phyloP scores from a whole-genome alignment of 2,113 vertebrate species.

The Dipodomys ordii region DNA sequence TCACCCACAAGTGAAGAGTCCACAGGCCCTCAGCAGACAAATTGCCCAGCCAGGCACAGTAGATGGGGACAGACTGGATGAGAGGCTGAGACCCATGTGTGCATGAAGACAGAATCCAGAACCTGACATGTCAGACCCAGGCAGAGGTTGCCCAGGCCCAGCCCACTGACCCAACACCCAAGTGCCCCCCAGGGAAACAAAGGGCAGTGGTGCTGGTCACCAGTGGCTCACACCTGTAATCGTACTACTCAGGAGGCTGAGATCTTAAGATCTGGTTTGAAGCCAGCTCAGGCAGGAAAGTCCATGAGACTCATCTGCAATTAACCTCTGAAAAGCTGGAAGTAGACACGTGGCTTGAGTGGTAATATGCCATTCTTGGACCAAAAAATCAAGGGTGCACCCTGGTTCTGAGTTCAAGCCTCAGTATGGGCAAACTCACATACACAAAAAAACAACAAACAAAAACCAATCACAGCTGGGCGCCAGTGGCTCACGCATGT shows the following conservation, averaged over 20 bases:
- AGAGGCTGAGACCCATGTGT: not conserved
- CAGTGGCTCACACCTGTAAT: no score
- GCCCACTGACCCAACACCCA: not conserved
- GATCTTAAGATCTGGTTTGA: no score
- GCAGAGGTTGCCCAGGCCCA: not conserved
- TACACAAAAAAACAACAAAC: not conserved
- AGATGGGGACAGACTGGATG: not conserved
- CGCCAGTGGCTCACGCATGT: no score
- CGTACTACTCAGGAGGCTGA: no score
- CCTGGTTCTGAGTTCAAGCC: not conserved
- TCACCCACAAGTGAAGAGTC: not conserved
- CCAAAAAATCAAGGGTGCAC: not conserved
- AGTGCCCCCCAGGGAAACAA: not conserved
- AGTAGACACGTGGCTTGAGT: no score
- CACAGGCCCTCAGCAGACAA: not conserved
- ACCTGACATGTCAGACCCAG: not conserved
- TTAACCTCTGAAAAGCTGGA: no score
- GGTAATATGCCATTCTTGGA: no score
- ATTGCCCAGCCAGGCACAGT: not conserved
- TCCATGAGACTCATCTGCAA: no score
- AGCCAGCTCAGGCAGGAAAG: no score
- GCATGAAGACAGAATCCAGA: not conserved
- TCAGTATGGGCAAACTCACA: no score
- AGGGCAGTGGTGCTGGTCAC: no score
- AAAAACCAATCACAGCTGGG: no score